These are phyloP conservation scores for Nothoprocta perdicaria DNA, from an alignment of 2,113 vertebrate species.

Conservation along the genomic window DNA sequence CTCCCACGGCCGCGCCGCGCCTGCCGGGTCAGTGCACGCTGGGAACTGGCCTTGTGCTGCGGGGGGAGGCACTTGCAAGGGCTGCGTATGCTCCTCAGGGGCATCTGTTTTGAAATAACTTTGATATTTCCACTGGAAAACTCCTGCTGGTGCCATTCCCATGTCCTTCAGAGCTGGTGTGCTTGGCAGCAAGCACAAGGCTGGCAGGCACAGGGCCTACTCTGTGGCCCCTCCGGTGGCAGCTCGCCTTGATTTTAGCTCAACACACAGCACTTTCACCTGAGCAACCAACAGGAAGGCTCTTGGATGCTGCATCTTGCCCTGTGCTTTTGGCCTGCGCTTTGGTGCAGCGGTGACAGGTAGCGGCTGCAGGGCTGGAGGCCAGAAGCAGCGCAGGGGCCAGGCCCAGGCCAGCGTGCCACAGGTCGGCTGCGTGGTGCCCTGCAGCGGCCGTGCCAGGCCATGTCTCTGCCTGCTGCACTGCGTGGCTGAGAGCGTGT, in stretches of 20 bases:
- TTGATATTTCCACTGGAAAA: neutral
- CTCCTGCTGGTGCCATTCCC: neutral
- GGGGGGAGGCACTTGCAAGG: neutral
- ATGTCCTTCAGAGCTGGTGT: neutral
- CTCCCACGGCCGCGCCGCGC: no score
- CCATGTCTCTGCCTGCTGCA: rapidly evolving
- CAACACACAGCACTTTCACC: neutral
- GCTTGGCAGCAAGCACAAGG: neutral
- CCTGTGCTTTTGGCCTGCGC: rapidly evolving
- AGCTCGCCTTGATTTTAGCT: neutral
- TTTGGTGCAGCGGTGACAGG: neutral
- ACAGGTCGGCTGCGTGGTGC: rapidly evolving
- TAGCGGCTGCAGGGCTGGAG: neutral
- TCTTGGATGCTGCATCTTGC: neutral
- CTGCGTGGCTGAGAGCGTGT: neutral
- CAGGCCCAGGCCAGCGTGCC: no score
- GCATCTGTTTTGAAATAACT: neutral
- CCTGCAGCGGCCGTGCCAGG: rapidly evolving
- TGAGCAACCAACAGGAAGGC: neutral
- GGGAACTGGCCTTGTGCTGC: neutral
- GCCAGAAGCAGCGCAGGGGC: rapidly evolving
- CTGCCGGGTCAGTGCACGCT: neutral
- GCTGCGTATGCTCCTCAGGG: neutral
- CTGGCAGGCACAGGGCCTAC: rapidly evolving
- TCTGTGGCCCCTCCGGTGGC: neutral